phyloP scores from a whole-genome alignment of 2,888 invertebrate genomes.

The Alcis repandata region DNA sequence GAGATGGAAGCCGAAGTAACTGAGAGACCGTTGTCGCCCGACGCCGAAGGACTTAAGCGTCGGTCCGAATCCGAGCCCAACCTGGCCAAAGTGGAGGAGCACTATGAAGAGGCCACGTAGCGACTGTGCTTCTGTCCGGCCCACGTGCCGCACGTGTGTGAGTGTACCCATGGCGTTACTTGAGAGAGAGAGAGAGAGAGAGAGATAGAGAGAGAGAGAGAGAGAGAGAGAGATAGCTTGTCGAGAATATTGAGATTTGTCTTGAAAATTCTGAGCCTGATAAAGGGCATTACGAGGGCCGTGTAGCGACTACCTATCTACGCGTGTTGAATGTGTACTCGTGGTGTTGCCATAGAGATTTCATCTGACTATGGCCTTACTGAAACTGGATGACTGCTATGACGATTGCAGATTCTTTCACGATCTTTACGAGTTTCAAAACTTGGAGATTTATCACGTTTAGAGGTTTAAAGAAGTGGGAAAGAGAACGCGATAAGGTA shows the following conservation, averaged over 20 bases:
- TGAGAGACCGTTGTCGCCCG: constrained; percentile 67
- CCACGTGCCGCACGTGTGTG: constrained; percentile 1
- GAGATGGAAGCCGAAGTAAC: constrained; percentile 54
- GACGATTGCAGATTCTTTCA: too few species aligned
- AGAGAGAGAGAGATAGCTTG: too few species aligned
- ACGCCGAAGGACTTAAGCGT: constrained; percentile 81
- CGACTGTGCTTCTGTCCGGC: constrained; percentile 45
- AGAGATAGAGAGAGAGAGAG: too few species aligned
- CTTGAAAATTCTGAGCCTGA: neutral
- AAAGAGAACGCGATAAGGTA: too few species aligned
- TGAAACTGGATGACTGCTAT: neutral
- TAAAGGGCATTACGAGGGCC: neutral
- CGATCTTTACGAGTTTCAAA: too few species aligned
- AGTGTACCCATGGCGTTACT: constrained; percentile 19
- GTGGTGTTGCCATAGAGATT: neutral
- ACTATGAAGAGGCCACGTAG: constrained; percentile 70
- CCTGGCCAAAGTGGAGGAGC: constrained; percentile 82
- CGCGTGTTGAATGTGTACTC: neutral
- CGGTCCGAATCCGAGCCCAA: constrained; percentile 89
- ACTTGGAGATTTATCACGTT: too few species aligned
- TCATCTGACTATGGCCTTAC: neutral
- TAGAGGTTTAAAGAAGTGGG: too few species aligned
- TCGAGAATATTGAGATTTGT: neutral
- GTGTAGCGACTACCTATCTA: neutral
- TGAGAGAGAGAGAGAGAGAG: neutral